Evolutionary conservation across 2,888 invertebrate species (phyloP), one percentile per base, ranked within the genome.

Genomic region (Apamea anceps): DNA sequence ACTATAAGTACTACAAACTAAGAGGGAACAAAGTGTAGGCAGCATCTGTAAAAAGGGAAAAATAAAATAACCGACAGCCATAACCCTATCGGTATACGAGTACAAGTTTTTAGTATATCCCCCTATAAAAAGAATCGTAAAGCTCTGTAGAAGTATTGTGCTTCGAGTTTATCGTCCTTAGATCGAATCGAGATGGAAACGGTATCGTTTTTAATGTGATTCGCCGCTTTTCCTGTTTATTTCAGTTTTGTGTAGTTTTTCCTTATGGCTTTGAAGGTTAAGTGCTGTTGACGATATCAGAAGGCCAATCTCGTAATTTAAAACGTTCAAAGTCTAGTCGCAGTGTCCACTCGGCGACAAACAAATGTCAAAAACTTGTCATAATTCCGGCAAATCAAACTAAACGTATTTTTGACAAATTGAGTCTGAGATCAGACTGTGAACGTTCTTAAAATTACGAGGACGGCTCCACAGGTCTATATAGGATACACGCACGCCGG

Each of bases 71-170:
- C 84, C 80, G 84, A 80, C 81, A 72, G 81, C 87, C 80, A 89
- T 90, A 81, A 87, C 75, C 87, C 88, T 91, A 91, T 91, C 91
- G 75, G 62, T 68, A 81, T 70, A 85, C 75, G 89, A 91, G 88
- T 90, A 85, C 75, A 89, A 91, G 88, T 90, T 91, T 91, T 88
- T 87, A 91, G 87, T 87, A 85, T 79, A 78, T 67, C 79, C 80
- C 15, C 72, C 88, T 79, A 86, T 89, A 89, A 91, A 91, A 91
- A 73, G 77, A 75, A 67, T 84, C 85, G 73, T 84, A 84, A 84
- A 84, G 48, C 73, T 57, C 72, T 60, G 66, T 28, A 72, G 45
- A 66, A 85, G 72, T 87, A 74, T 81, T 77, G 76, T 85, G 72
- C 74, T 79, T 51, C 18, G 0, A 74, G 25, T 84, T 87, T 79